Base-by-base conservation (phyloP, 2,888 invertebrate genomes). In the Drosophila multiciliata region DNA sequence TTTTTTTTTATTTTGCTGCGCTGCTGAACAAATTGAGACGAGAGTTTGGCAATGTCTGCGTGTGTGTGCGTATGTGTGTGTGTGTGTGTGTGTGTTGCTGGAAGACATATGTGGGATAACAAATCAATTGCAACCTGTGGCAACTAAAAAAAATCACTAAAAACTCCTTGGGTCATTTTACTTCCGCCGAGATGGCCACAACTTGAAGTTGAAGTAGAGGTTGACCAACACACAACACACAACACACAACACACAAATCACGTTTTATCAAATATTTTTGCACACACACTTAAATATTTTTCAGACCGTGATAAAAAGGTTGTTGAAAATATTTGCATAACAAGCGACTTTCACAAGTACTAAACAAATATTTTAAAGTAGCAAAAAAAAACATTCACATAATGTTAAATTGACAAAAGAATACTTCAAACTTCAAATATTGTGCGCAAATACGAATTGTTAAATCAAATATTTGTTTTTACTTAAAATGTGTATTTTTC, bases 61-160 rank as follows among this genome's bases (percentile, higher is more conserved):
- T 60, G 29, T 49, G 45, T 26, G 29, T 7, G 63, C 50, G 63
- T 64, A 62, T 69, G 69, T 32, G 32, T 29, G 29, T 4, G 54
- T 20, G 57, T 23, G 54, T 38, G 57, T 33, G 58, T 57, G 29
- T 29, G 33, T 65, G 42, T 58, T 60, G 69, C 66, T 66, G 70
- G 73, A 71, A 79, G 87, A 84, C 83, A 87, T 87, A 87, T 83
- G 83, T 77, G 75, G 75, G 67, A 74, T 80, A 85, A 80, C 88
- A 84, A 84, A 84, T 84, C 84, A 84, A 84, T 84, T 85, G 86
- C 83, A 70, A 81, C 75, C 74, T 66, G 68, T 65, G 64, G 61
- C 71, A 67, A 54, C 63, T 53, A 48, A 52, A 48, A 26, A n/a
- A n/a, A n/a, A 45, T 45, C 23, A 17, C 15, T 57, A 67, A 70